Conservation (phyloP, 2,113 vertebrate genomes). For the Fulmarus glacialis region DNA sequence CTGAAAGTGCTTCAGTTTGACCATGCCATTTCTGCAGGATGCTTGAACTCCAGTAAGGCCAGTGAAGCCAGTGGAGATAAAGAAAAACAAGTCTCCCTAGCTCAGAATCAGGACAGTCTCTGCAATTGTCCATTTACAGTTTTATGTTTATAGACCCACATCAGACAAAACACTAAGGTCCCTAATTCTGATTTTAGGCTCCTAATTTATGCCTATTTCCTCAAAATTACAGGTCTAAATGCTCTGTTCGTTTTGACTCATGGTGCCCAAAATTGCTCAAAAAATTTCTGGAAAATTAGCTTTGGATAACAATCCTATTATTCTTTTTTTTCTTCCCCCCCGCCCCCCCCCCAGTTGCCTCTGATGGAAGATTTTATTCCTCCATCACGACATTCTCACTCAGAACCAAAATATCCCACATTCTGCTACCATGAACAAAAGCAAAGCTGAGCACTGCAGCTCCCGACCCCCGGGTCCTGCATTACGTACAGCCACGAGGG, state of each 20-base stretch:
- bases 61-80: not conserved
- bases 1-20: not conserved
- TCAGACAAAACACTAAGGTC: not conserved
- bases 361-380: not conserved
- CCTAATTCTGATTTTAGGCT: not conserved
- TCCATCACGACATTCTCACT: not conserved
- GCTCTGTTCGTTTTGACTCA: not conserved
- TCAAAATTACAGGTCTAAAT: not conserved
- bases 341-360: not conserved
- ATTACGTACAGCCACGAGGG: not conserved
- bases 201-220: not conserved
- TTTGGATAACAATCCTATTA: not conserved
- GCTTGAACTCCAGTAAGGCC: not conserved
- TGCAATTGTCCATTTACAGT: not conserved
- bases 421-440: not conserved
- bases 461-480: accelerated
- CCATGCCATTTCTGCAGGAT: not conserved
- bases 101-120: not conserved
- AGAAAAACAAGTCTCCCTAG: not conserved
- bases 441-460: not conserved
- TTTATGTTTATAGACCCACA: not conserved
- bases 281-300: not conserved
- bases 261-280: not conserved
- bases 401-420: not conserved
- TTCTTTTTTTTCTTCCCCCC: not conserved